Evolutionary conservation across 2,797 vertebrate species (phyloP).

Genomic region (Crenichthys baileyi): DNA sequence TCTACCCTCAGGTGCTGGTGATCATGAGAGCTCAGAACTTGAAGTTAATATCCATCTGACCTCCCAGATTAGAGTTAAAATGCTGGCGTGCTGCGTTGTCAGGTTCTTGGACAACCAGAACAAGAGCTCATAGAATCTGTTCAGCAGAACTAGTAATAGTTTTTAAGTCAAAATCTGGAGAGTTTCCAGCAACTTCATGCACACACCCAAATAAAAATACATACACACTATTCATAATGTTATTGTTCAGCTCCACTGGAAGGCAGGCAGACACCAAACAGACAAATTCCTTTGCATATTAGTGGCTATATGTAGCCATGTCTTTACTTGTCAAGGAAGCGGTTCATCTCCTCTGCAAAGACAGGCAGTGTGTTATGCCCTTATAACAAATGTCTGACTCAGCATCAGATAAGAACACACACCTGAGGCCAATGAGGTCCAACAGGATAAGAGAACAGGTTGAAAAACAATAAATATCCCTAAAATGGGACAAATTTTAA

Average conservation of each 20-base stretch:
- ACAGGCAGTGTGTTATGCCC: conserved; percentile 70
- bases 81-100: conserved; percentile 19
- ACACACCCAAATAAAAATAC: not conserved
- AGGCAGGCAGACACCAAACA: conserved; percentile 41
- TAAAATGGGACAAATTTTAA: conserved; percentile 85
- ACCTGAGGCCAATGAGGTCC: conserved; percentile 77
- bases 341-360: conserved; percentile 46
- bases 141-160: not conserved
- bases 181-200: not conserved
- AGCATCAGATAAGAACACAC: conserved; percentile 80
- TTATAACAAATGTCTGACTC: conserved; percentile 81
- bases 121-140: not conserved
- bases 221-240: conserved; percentile 13
- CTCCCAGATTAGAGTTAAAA: conserved; percentile 17
- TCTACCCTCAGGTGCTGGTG: conserved; percentile 62
- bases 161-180: not conserved
- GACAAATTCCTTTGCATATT: conserved; percentile 38
- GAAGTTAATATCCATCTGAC: conserved; percentile 34
- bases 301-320: conserved; percentile 46
- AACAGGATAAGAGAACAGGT: conserved; percentile 79
- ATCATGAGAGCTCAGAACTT: conserved; percentile 59
- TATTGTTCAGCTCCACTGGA: conserved; percentile 6
- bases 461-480: conserved; percentile 80
- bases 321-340: conserved; percentile 62
- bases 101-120: not conserved